Evolutionary conservation across 1,140 invertebrate species (phyloP).

Genomic region (Callitettix versicolor): DNA sequence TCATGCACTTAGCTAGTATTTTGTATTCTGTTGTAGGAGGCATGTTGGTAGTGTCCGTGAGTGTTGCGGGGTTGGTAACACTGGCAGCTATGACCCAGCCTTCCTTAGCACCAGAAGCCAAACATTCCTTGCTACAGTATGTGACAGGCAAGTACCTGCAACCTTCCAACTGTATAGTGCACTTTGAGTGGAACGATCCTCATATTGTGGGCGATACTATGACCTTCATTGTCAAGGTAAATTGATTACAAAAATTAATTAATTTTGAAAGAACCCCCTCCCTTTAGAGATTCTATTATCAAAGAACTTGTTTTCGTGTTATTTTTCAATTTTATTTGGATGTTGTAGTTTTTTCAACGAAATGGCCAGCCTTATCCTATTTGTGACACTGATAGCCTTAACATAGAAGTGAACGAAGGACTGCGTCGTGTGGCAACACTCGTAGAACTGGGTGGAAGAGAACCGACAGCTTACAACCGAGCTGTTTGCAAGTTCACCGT

Average conservation of each 20-base stretch:
- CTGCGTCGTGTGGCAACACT: constrained; percentile 71
- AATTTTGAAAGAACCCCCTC: neutral
- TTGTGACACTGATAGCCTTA: constrained; percentile 79
- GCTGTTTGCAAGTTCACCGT: constrained; percentile 85
- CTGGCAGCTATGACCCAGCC: constrained; percentile 79
- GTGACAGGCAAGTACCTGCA: constrained; percentile 84
- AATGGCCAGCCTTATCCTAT: constrained; percentile 87
- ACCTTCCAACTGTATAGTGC: constrained; percentile 73
- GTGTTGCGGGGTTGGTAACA: constrained; percentile 72
- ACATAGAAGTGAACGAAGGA: constrained; percentile 75
- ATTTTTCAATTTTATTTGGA: neutral
- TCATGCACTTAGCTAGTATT: too few species aligned
- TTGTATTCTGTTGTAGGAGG: constrained; percentile 53
- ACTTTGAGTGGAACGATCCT: constrained; percentile 79
- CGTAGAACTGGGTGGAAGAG: constrained; percentile 70
- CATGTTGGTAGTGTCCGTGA: constrained; percentile 76
- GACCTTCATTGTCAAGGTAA: constrained; percentile 72
- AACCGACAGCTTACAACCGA: constrained; percentile 70
- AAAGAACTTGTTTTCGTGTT: neutral
- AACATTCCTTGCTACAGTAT: constrained; percentile 79
- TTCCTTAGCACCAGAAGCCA: constrained; percentile 71
- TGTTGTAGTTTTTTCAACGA: constrained; percentile 78
- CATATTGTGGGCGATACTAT: constrained; percentile 78
- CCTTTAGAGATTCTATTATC: neutral
- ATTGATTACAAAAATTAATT: constrained; percentile 4